Evolutionary conservation across 1,140 invertebrate genomes (phyloP), one percentile per base, ranked within the genome.

Genomic region (Drosophila kikkawai): DNA sequence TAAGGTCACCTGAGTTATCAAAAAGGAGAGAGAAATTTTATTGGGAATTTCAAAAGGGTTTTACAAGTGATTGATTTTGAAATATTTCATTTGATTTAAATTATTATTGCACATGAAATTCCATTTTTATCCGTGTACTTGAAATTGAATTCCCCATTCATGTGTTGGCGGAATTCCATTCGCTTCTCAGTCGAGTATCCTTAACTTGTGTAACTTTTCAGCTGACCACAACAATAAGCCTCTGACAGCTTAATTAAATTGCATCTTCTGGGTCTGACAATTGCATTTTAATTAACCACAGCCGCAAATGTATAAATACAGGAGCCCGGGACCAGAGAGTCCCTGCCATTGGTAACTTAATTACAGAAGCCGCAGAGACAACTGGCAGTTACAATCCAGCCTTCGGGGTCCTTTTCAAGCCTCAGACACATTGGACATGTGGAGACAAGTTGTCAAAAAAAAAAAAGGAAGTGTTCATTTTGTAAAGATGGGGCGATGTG

Each of bases 211-310:
- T 32, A 47, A 61, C 47, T 55, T 55, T 63, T 15, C 19, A 36
- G 34, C 47, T 60, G 64, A 45, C 75, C 64, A 22, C 56, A 70
- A 41, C 58, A 76, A 37, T 34, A 39, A 64, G 48, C 50, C 42
- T 19, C 56, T 70, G 80, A 82, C 69, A 87, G 69, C 45, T 82
- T 85, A 87, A 85, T 85, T 85, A 82, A 75, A 86, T 79, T 64
- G 37, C 26, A 56, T 37, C 44, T 61, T 63, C 61, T 75, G 68
- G 22, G 50, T 53, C 66, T 78, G 75, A 78, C 75, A 78, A 60
- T 78, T 78, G 74, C 63, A 77, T 79, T 87, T 82, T 82, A 79
- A 87, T 86, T 82, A 85, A 82, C 57, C 74, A 53, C 61, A 67
- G 53, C 60, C 51, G 34, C 51, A 66, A 47, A 57, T 26, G 56